These are phyloP conservation scores for Cerastis leucographa DNA, from an alignment of 2,888 invertebrate genomes.

Conservation along the genomic window DNA sequence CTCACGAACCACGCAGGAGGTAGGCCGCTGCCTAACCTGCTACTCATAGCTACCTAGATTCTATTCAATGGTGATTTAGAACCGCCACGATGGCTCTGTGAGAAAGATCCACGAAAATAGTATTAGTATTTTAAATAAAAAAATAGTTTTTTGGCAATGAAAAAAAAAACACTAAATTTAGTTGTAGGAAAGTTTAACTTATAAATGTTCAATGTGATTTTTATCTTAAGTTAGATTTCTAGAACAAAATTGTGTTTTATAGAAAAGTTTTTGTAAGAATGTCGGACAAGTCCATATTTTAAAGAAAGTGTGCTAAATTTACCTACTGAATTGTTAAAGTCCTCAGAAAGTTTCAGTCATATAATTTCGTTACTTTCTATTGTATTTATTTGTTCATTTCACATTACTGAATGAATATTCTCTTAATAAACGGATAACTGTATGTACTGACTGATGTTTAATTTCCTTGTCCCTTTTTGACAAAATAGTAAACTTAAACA, in stretches of 20 bases:
- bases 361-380: neutral
- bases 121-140: conserved; percentile 11
- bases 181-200: conserved; percentile 18
- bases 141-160: neutral
- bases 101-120: neutral
- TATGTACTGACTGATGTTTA: neutral
- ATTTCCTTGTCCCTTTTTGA: neutral
- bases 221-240: neutral
- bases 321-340: neutral
- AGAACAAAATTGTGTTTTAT: neutral
- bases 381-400: neutral
- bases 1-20: neutral
- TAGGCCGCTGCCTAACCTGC: neutral
- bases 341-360: neutral
- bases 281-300: neutral
- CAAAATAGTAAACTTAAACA: too few species aligned
- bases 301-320: neutral
- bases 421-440: conserved; percentile 23
- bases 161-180: neutral
- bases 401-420: neutral
- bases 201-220: conserved; percentile 19
- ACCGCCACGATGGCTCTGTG: neutral
- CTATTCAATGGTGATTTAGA: neutral
- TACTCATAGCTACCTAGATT: neutral
- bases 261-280: neutral